Conservation (phyloP, 2,113 vertebrate genomes). For the Ctenodactylus gundi region DNA sequence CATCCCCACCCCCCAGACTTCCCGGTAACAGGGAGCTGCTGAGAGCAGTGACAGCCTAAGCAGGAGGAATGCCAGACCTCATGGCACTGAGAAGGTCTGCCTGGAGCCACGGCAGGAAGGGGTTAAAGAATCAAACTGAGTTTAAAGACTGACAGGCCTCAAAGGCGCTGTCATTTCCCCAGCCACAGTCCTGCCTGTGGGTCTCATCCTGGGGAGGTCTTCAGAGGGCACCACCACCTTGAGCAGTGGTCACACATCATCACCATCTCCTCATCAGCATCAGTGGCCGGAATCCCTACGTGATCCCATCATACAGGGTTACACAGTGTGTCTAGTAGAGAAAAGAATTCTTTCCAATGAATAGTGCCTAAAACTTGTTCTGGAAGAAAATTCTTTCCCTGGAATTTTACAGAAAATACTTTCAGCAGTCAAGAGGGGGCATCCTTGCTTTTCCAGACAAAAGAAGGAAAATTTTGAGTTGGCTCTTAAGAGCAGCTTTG, state of each 20-base stretch:
- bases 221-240: neutral
- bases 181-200: neutral
- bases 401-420: conserved; percentile 74
- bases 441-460: conserved; percentile 84
- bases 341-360: conserved; percentile 17
- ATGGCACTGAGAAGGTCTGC: neutral
- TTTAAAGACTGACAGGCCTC: neutral
- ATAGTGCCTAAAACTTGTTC: conserved; percentile 19
- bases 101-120: neutral
- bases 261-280: neutral
- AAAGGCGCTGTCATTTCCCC: neutral
- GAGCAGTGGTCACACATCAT: fast-evolving
- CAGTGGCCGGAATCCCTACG: fast-evolving
- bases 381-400: conserved; percentile 74
- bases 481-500: conserved; percentile 13
- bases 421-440: conserved; percentile 83
- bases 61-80: neutral
- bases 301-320: neutral
- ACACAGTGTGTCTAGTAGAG: neutral
- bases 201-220: neutral
- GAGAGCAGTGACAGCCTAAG: neutral
- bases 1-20: neutral
- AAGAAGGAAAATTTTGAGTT: conserved; percentile 48
- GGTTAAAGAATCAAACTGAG: neutral
- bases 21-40: neutral